phyloP scores from a whole-genome alignment of 1,140 invertebrate species.

The Zaprionus tsacasi region DNA sequence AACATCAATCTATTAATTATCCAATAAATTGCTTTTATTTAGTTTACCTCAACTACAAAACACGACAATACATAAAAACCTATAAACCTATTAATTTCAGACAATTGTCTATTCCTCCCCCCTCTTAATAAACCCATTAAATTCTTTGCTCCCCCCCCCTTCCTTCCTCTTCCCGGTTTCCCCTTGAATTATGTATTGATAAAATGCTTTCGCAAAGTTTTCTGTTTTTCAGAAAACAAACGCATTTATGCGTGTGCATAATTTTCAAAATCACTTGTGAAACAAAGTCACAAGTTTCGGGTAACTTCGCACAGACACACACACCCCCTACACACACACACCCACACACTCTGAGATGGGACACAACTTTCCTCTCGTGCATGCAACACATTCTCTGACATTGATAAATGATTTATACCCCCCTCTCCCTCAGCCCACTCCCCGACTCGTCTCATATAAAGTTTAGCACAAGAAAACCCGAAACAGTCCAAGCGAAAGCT shows the following conservation, averaged over 20 bases:
- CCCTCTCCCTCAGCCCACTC: background rate
- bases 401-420: slow-evolving; percentile 77
- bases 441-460: slow-evolving; percentile 32
- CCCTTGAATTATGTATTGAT: slow-evolving; percentile 48
- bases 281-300: slow-evolving; percentile 77
- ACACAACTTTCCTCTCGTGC: slow-evolving; percentile 65
- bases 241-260: slow-evolving; percentile 80
- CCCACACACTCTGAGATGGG: slow-evolving; percentile 39
- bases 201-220: slow-evolving; percentile 52
- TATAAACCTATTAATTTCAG: slow-evolving; percentile 5
- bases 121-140: background rate
- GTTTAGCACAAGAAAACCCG: slow-evolving; percentile 68
- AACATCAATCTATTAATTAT: background rate
- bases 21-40: slow-evolving; percentile 3
- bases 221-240: slow-evolving; percentile 45
- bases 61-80: background rate
- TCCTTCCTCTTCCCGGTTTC: slow-evolving; percentile 7
- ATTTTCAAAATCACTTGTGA: slow-evolving; percentile 77
- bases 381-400: slow-evolving; percentile 78
- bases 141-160: background rate
- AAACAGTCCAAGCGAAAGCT: slow-evolving; percentile 47
- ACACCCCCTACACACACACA: slow-evolving; percentile 1
- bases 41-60: background rate
- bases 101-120: background rate
- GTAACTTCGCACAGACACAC: slow-evolving; percentile 55